Conservation (phyloP, 2,888 invertebrate species). For the Sphaerolaimus hirsutus region DNA sequence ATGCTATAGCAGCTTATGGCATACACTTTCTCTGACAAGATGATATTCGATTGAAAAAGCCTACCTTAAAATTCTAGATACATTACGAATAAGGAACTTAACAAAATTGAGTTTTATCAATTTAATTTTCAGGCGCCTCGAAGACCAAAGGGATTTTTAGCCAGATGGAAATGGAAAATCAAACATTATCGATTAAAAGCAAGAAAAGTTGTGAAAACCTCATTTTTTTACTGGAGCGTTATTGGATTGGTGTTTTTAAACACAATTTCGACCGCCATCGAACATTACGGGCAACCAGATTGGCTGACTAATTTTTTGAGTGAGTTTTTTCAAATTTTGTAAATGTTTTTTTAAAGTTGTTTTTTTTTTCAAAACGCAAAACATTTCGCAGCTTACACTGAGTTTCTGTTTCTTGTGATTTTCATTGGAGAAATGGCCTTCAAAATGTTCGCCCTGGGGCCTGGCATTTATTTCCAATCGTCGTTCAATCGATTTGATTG, state of each 20-base stretch:
- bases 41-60: background rate
- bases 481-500: constrained; percentile 99
- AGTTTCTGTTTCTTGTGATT: constrained; percentile 85
- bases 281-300: constrained; percentile 79
- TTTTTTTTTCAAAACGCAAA: constrained; percentile 48
- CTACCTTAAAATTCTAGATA: background rate
- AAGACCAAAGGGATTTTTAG: background rate
- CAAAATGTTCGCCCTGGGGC: constrained; percentile 93
- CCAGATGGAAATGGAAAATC: background rate
- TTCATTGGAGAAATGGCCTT: constrained; percentile 98
- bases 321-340: background rate
- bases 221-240: constrained; percentile 98
- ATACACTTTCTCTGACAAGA: background rate
- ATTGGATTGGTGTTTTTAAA: constrained; percentile 96
- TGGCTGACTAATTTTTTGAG: constrained; percentile 43
- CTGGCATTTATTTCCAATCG: constrained; percentile 89
- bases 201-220: constrained; percentile 79
- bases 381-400: too few species aligned
- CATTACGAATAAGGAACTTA: background rate
- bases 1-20: too few species aligned
- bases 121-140: background rate
- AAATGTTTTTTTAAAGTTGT: background rate
- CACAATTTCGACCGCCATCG: constrained; percentile 90
- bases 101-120: background rate
- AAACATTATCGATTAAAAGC: constrained; percentile 1